phyloP scores from a whole-genome alignment of 2,113 vertebrate species.

The Phodopus roborovskii region DNA sequence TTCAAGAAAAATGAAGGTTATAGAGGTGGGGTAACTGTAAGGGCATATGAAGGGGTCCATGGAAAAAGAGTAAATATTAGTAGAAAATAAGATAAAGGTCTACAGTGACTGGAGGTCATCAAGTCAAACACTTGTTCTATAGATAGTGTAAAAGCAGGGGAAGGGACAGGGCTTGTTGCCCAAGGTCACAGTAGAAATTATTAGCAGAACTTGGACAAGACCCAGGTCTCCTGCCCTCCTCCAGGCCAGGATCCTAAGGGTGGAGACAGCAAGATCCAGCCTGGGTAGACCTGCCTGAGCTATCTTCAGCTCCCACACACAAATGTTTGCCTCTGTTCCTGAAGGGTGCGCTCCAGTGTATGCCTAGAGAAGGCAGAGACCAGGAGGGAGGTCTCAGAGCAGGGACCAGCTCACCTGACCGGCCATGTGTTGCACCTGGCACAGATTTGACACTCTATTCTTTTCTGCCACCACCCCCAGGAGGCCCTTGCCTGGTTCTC shows the following conservation, averaged over 20 bases:
- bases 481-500: conserved; percentile 4
- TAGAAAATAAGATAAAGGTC: not conserved
- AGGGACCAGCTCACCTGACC: not conserved
- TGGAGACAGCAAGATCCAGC: not conserved
- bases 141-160: not conserved
- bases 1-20: not conserved
- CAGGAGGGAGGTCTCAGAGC: not conserved
- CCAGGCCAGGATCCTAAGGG: not conserved
- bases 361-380: not conserved
- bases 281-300: not conserved
- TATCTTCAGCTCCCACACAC: not conserved
- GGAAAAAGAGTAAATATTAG: not conserved
- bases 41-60: not conserved
- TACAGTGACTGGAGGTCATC: not conserved
- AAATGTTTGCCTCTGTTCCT: not conserved
- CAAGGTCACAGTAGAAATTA: not conserved
- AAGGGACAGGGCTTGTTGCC: not conserved
- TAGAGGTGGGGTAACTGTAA: not conserved
- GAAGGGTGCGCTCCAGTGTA: not conserved
- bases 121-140: not conserved
- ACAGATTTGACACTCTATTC: not conserved
- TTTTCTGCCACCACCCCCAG: not conserved
- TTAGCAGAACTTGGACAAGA: not conserved
- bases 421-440: not conserved
- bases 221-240: not conserved